phyloP scores from a whole-genome alignment of 1,140 invertebrate species.

The Meloidogyne chitwoodi region DNA sequence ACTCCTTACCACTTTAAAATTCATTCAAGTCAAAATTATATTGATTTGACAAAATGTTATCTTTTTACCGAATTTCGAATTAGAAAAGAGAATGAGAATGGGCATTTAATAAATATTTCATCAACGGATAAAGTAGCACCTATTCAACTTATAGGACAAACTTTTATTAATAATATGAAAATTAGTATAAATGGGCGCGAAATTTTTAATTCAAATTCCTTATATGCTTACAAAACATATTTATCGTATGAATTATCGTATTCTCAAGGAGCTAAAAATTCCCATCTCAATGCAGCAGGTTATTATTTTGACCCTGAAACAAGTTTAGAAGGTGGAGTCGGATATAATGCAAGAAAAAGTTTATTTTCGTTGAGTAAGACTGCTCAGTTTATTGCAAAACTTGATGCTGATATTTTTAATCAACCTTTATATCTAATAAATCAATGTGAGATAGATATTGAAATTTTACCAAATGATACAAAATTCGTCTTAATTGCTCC shows the following conservation, averaged over 20 bases:
- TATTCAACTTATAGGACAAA: no score
- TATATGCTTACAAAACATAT: neutral
- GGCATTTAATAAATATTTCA: no score
- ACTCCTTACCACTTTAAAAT: no score
- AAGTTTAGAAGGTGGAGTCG: neutral
- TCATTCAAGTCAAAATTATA: neutral
- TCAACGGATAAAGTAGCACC: no score
- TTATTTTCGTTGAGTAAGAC: neutral
- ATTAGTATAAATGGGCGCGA: neutral
- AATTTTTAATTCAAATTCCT: neutral
- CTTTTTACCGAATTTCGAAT: constrained; percentile 6
- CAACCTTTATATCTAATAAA: no score
- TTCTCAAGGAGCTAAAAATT: neutral
- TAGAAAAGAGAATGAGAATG: neutral
- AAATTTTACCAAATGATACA: neutral
- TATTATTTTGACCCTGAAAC: neutral
- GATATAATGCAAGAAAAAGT: neutral
- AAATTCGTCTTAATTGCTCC: neutral
- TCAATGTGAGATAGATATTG: no score
- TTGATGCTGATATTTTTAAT: no score
- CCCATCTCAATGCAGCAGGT: neutral
- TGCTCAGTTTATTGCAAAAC: neutral
- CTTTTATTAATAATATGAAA: neutral
- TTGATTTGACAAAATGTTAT: constrained; percentile 5
- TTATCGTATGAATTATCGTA: neutral